Evolutionary conservation across 2,797 vertebrate species (phyloP).

Genomic region (Paedocypris micromegethes): DNA sequence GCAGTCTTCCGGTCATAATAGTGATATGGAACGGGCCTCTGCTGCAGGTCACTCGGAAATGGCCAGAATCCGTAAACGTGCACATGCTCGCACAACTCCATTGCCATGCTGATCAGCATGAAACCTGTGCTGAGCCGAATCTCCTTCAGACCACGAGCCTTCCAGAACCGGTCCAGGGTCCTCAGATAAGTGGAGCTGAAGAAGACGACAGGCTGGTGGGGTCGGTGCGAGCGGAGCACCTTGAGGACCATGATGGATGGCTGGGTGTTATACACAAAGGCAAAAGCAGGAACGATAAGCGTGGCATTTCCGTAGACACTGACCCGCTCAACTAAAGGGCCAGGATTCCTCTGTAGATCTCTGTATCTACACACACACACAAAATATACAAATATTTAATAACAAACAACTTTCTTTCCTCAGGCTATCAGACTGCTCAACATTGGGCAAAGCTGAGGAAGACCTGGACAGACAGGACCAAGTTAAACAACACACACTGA

Average conservation of each 20-base stretch:
- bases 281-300: constrained; percentile 46
- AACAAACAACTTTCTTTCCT: neutral
- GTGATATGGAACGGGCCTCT: constrained; percentile 36
- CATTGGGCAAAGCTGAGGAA: neutral
- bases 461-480: neutral
- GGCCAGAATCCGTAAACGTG: constrained; percentile 56
- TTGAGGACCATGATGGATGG: constrained; percentile 10
- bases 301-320: constrained; percentile 19
- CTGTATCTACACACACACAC: constrained; percentile 15
- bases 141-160: neutral
- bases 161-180: constrained; percentile 35
- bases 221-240: constrained; percentile 32
- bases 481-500: too few relatives aligned
- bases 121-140: constrained; percentile 46
- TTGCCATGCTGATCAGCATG: constrained; percentile 45
- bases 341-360: neutral
- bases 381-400: neutral
- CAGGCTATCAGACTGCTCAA: too few relatives aligned
- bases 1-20: constrained; percentile 48
- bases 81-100: constrained; percentile 51
- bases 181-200: constrained; percentile 42
- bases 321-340: constrained; percentile 29
- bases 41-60: constrained; percentile 26
- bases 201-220: constrained; percentile 26
- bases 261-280: neutral